Percentiles rank a stretch among this genome's conserved stretches.
These are phyloP conservation scores for Blastobasis adustella DNA, from an alignment of 2,888 invertebrate genomes.

Conservation along the genomic window DNA sequence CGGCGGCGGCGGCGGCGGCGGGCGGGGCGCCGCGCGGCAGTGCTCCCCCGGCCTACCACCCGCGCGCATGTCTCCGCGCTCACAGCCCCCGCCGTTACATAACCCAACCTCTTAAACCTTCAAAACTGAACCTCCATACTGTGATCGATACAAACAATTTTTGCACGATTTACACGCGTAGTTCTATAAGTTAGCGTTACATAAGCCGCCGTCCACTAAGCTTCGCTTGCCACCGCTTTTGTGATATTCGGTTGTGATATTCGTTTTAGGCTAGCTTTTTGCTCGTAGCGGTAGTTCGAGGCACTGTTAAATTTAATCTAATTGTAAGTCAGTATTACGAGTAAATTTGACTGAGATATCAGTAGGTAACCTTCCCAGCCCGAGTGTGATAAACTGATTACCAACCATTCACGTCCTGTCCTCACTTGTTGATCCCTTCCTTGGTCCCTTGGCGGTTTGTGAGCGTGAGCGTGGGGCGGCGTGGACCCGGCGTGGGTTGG, in stretches of 20 bases:
- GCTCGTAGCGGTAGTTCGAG: conserved; percentile 40
- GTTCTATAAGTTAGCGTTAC: conserved; percentile 55
- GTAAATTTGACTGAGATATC: not conserved
- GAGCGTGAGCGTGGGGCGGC: conserved; percentile 38
- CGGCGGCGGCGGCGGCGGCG: conserved; percentile 15
- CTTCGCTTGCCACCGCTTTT: conserved; percentile 70
- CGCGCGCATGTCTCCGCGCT: conserved; percentile 59
- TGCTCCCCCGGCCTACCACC: conserved; percentile 61
- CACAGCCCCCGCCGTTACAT: conserved; percentile 65
- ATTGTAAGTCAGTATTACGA: conserved; percentile 7
- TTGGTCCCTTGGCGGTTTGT: conserved; percentile 26
- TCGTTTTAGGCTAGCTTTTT: conserved; percentile 64
- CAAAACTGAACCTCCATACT: conserved; percentile 35
- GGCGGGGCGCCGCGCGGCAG: conserved; percentile 36
- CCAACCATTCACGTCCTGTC: conserved; percentile 6
- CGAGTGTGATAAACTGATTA: too few species aligned
- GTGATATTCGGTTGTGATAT: conserved; percentile 74
- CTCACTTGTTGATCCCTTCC: conserved; percentile 38
- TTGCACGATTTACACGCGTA: conserved; percentile 66
- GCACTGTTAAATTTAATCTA: conserved; percentile 1
- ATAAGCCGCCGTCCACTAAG: conserved; percentile 72
- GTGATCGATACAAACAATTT: conserved; percentile 58
- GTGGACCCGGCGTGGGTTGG: conserved; percentile 32
- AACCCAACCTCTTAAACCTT: conserved; percentile 23
- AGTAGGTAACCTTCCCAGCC: too few species aligned